Evolutionary conservation across 2,797 vertebrate species (phyloP), one percentile per base, ranked within the genome.

Genomic region (Salmo trutta): DNA sequence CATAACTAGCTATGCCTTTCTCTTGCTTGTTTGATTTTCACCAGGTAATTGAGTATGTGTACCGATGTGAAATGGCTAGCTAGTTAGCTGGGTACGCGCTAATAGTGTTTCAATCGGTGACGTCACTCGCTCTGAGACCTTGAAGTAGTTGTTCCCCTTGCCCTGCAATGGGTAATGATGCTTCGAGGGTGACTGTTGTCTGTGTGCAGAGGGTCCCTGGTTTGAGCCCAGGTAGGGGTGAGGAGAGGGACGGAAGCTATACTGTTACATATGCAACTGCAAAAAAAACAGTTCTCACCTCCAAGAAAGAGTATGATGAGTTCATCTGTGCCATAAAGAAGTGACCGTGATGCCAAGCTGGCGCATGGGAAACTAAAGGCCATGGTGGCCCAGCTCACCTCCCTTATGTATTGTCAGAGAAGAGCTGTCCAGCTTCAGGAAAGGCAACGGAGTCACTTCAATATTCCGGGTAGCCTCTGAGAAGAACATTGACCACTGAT

Each of bases 231-330:
- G 24, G 24, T 24, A 24, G 24, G 24, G 24, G 24, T 24, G 24
- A 24, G 24, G 24, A 24, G 24, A 24, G 24, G 24, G 24, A 24
- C 24, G 24, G 24, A 24, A 24, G 24, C 24, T 24, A 24, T 24
- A 24, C 24, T 24, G 24, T 24, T 24, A 24, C 24, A 0, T 83
- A 86, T 75, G 77, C 91, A 5, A 88, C 87, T 15, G 77, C 88
- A 27, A 94, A 93, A 78, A 94, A 91, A 87, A 87, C 75, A 15
- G 82, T 96, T 73, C 93, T 96, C 31, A 81, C 92, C 79, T 91
- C 96, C 82, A 95, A 95, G 80, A 81, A 88, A 53, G 93, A 94
- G 83, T 95, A 94, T 0, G 95, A 96, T 62, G 67, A 83, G 1
- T 81, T 91, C 78, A 92, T 96, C 89, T 83, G 88, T 19, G 87